phyloP scores from a whole-genome alignment of 2,797 vertebrate species.

The Meriones psammophilus region DNA sequence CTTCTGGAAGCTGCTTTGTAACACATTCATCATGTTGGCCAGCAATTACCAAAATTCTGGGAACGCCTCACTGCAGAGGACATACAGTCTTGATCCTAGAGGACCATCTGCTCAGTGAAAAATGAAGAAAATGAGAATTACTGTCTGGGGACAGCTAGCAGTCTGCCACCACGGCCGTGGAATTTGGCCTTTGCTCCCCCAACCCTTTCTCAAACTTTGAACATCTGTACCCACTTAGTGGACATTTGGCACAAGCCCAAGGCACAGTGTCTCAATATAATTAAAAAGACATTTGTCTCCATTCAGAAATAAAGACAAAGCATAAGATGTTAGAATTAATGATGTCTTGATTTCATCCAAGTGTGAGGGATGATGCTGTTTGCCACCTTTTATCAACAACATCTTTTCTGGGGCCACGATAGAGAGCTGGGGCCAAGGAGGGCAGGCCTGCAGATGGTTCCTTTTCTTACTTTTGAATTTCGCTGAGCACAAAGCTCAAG shows the following conservation, averaged over 20 bases:
- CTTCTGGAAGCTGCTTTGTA: not conserved
- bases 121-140: not conserved
- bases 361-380: not conserved
- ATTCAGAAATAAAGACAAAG: slow-evolving; percentile 58
- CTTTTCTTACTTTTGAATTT: slow-evolving; percentile 38
- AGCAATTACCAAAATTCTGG: not conserved
- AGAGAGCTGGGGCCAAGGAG: not conserved
- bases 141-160: slow-evolving; percentile 10
- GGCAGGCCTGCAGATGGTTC: slow-evolving; percentile 2
- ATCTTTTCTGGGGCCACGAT: not conserved
- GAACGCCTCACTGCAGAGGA: not conserved
- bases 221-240: slow-evolving; percentile 63
- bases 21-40: not conserved
- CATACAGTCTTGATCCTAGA: not conserved
- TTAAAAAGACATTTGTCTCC: slow-evolving; percentile 21
- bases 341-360: slow-evolving; percentile 35
- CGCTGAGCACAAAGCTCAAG: slow-evolving; percentile 33
- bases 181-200: slow-evolving; percentile 14
- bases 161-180: slow-evolving; percentile 33
- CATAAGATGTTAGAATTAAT: not conserved
- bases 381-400: slow-evolving; percentile 39
- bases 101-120: not conserved
- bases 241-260: not conserved
- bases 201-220: slow-evolving; percentile 23
- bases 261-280: not conserved